These are phyloP conservation scores for Caenorhabditis wallacei DNA, from an alignment of 2,888 invertebrate species.

Conservation along the genomic window DNA sequence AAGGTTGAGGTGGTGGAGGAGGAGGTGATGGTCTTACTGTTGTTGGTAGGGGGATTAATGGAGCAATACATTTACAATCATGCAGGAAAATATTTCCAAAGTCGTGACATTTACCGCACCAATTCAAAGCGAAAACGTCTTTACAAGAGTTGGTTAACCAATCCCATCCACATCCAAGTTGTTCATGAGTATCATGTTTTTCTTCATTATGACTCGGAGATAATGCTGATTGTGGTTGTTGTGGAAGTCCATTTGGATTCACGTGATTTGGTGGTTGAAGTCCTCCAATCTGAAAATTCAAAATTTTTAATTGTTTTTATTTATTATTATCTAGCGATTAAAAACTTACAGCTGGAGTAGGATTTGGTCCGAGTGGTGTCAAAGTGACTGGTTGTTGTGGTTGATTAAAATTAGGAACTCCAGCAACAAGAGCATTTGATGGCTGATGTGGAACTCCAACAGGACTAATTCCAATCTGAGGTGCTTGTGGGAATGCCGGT, in stretches of 20 bases:
- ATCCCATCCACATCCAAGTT: slow-evolving; percentile 81
- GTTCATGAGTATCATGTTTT: slow-evolving; percentile 72
- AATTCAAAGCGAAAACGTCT: slow-evolving; percentile 76
- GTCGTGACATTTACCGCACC: slow-evolving; percentile 79
- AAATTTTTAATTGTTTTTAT: no score
- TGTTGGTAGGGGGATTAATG: slow-evolving; percentile 67
- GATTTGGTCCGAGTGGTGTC: slow-evolving; percentile 39
- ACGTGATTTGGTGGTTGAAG: slow-evolving; percentile 18
- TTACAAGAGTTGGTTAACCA: slow-evolving; percentile 80
- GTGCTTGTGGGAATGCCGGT: slow-evolving; percentile 44
- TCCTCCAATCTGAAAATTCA: slow-evolving; percentile 30
- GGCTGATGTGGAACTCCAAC: slow-evolving; percentile 60
- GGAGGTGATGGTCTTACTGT: slow-evolving; percentile 50
- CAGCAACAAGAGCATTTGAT: slow-evolving; percentile 49
- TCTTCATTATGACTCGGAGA: slow-evolving; percentile 44
- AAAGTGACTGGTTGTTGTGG: slow-evolving; percentile 47
- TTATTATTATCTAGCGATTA: no score
- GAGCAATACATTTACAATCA: slow-evolving; percentile 80
- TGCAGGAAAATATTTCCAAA: slow-evolving; percentile 81
- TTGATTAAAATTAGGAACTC: slow-evolving; percentile 45
- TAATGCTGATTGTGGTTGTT: slow-evolving; percentile 46
- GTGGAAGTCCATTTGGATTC: slow-evolving; percentile 17
- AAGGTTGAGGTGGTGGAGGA: slow-evolving; percentile 37
- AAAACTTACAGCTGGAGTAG: slow-evolving; percentile 40
- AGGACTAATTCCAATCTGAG: slow-evolving; percentile 35